A percentile compares a stretch with the other conserved stretches of the same genome.
Evolutionary conservation across 2,113 vertebrate genomes (phyloP).

Genomic region (Myodes glareolus): DNA sequence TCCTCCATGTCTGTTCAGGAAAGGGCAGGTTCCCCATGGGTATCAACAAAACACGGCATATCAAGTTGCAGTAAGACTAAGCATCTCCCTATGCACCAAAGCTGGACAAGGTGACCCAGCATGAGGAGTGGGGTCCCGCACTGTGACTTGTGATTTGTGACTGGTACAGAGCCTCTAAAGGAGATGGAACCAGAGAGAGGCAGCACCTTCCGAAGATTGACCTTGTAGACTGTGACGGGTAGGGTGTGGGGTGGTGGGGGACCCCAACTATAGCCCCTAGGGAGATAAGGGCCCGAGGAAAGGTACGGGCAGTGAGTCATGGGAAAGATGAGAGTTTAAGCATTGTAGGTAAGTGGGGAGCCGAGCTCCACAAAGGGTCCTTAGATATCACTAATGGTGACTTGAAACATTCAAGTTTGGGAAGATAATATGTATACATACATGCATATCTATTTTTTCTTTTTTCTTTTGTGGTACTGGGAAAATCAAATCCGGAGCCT

Average conservation of each 20-base stretch:
- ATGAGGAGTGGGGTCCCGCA: neutral
- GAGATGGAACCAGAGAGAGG: neutral
- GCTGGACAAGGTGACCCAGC: neutral
- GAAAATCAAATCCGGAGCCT: neutral
- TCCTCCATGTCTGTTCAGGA: neutral
- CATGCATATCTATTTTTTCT: neutral
- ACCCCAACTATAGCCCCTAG: neutral
- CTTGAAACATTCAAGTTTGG: slow-evolving; percentile 25
- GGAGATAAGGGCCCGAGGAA: slow-evolving; percentile 6
- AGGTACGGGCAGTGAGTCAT: neutral
- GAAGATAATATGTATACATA: neutral
- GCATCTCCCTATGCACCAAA: neutral
- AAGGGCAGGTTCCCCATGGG: neutral
- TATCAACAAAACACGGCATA: neutral
- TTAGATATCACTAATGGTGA: neutral
- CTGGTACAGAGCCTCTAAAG: neutral
- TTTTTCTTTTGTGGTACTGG: neutral
- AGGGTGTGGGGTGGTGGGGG: neutral
- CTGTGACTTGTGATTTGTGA: neutral
- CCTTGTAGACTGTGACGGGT: neutral
- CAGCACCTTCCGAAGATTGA: neutral
- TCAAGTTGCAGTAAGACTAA: neutral
- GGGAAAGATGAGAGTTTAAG: neutral
- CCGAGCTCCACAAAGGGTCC: neutral
- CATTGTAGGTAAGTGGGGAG: neutral